These are phyloP conservation scores for Microtus oregoni DNA, from an alignment of 2,113 vertebrate species.

Conservation along the genomic window DNA sequence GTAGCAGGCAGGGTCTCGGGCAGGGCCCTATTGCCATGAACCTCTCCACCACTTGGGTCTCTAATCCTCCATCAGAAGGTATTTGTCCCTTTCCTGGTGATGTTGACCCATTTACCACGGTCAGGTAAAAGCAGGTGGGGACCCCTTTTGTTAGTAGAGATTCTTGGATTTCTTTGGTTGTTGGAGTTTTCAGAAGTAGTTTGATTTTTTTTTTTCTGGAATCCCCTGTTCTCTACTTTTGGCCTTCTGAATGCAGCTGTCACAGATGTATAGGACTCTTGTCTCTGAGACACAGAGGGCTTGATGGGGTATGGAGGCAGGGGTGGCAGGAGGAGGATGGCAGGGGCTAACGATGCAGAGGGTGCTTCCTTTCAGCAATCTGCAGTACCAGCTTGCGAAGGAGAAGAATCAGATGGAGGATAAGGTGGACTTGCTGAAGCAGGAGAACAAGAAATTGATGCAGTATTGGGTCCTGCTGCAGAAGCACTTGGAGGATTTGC, in stretches of 20 bases:
- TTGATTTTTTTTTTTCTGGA: not conserved
- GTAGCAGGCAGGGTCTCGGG: not conserved
- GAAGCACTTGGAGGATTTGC: slow-evolving; percentile 95
- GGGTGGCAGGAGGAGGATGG: not conserved
- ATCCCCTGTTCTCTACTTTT: not conserved
- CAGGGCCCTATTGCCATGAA: not conserved
- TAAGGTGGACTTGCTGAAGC: slow-evolving; percentile 92
- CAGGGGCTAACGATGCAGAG: not conserved
- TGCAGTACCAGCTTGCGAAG: slow-evolving; percentile 91
- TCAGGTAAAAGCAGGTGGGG: not conserved
- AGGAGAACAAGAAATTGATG: slow-evolving; percentile 93
- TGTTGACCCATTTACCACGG: not conserved
- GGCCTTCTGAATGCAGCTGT: not conserved
- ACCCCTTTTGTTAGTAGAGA: not conserved
- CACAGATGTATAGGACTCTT: not conserved
- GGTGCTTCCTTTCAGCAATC: slow-evolving; percentile 78
- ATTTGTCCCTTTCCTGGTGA: not conserved
- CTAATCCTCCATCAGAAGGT: not conserved
- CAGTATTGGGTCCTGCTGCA: slow-evolving; percentile 93
- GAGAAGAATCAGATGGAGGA: slow-evolving; percentile 95
- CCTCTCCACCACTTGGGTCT: not conserved
- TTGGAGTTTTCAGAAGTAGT: not conserved
- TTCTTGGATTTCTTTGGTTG: not conserved
- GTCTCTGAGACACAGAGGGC: not conserved
- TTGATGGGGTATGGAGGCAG: not conserved